Evolutionary conservation across 2,113 vertebrate genomes (phyloP).

Genomic region (Tamias sibiricus): DNA sequence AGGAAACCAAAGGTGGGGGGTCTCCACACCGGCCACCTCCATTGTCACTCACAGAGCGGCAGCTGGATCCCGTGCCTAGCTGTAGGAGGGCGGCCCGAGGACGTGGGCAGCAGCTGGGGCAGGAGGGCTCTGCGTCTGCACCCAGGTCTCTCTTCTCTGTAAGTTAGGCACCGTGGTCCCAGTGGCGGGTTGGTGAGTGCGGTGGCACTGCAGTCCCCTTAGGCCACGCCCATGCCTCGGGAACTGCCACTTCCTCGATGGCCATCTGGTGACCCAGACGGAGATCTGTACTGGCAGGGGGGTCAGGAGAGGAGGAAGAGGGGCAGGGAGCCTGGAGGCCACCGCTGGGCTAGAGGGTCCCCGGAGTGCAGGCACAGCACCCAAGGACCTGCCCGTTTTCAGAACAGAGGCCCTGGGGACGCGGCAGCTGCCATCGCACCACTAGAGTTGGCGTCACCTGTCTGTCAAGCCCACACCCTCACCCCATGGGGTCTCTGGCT

Average conservation of each 20-base stretch:
- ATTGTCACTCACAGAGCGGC: fast-evolving
- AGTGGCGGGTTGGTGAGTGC: background rate
- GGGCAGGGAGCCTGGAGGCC: background rate
- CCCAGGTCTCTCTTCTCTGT: background rate
- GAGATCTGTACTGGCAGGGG: background rate
- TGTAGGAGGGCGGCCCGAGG: background rate
- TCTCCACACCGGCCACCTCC: fast-evolving
- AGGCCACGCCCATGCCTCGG: no score
- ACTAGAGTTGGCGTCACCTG: fast-evolving
- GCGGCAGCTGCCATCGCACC: background rate
- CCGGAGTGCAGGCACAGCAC: fast-evolving
- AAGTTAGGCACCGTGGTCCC: background rate
- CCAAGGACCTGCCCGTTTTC: background rate
- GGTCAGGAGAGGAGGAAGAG: no score
- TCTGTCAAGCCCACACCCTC: background rate
- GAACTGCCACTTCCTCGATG: background rate
- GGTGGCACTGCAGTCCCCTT: no score
- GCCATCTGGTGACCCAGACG: background rate
- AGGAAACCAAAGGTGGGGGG: fast-evolving
- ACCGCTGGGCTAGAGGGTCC: no score
- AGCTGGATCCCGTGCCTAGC: background rate
- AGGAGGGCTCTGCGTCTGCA: background rate
- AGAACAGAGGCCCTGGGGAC: background rate
- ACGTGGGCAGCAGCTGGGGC: background rate
- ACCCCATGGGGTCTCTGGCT: no score